phyloP scores from a whole-genome alignment of 2,113 vertebrate species.

The Lutjanus erythropterus region DNA sequence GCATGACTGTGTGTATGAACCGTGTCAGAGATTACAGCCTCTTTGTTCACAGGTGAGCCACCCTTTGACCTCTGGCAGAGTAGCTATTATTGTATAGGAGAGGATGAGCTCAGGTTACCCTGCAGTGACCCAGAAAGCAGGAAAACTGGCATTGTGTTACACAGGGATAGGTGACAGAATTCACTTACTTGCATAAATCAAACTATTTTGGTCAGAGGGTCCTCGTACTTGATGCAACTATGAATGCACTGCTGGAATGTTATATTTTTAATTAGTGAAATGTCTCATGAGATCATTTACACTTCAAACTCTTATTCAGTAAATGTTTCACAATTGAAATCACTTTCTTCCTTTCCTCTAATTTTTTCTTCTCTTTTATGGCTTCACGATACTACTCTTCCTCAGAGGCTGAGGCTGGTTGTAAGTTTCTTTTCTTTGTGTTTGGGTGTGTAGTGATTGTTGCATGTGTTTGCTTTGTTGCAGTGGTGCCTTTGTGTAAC shows the following conservation, averaged over 20 bases:
- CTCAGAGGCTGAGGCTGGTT: conserved; percentile 66
- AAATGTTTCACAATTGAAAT: conserved; percentile 35
- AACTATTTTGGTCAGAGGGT: background rate
- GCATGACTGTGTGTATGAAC: conserved; percentile 78
- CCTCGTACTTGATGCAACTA: background rate
- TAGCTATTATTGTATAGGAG: conserved; percentile 74
- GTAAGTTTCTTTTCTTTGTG: conserved; percentile 78
- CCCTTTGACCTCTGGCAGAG: conserved; percentile 79
- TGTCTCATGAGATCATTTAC: background rate
- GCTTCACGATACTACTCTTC: conserved; percentile 51
- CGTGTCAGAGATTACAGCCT: conserved; percentile 80
- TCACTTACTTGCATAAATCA: conserved; percentile 69
- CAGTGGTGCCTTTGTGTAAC: conserved; percentile 62
- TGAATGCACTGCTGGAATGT: conserved; percentile 8
- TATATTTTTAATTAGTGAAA: background rate
- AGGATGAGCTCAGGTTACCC: conserved; percentile 83
- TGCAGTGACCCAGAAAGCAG: conserved; percentile 82
- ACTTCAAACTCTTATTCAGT: background rate
- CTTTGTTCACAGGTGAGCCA: conserved; percentile 83
- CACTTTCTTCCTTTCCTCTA: conserved; percentile 48
- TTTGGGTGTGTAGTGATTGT: conserved; percentile 69
- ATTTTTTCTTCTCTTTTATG: conserved; percentile 58
- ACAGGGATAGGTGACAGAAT: conserved; percentile 58
- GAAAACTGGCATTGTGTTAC: conserved; percentile 83
- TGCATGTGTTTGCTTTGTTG: conserved; percentile 79